These are phyloP conservation scores for Microtus obscurus DNA, from an alignment of 2,797 vertebrate species.

Conservation along the genomic window DNA sequence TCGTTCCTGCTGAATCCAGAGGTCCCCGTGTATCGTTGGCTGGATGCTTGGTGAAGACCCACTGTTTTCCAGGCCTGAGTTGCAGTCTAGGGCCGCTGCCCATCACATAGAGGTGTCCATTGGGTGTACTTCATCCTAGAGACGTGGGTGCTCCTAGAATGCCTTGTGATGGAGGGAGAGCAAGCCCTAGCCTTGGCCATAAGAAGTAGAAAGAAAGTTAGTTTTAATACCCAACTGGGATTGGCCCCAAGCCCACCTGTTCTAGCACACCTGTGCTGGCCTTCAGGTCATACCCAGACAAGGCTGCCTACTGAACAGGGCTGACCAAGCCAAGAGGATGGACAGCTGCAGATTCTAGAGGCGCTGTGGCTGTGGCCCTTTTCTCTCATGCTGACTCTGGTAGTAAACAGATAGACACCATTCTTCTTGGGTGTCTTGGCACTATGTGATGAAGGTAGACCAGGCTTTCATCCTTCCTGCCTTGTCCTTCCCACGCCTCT, in stretches of 20 bases:
- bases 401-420: background rate
- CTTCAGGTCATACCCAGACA: background rate
- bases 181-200: background rate
- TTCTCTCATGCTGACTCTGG: background rate
- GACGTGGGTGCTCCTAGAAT: background rate
- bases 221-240: background rate
- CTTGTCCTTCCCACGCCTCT: accelerated
- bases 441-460: background rate
- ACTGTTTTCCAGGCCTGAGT: background rate
- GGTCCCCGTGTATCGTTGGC: background rate
- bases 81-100: background rate
- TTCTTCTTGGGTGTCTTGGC: background rate
- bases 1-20: background rate
- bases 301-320: background rate
- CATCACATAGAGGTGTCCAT: background rate
- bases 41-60: background rate
- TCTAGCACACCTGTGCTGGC: background rate
- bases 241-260: background rate
- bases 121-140: background rate
- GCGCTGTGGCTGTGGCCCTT: background rate
- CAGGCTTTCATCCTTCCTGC: background rate
- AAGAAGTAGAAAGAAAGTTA: background rate
- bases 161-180: background rate
- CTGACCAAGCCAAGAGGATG: background rate
- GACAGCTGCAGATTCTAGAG: background rate